Percentiles rank a stretch among this genome's conserved stretches.
Conservation (phyloP, 2,797 vertebrate genomes). For the Fundulus diaphanus region DNA sequence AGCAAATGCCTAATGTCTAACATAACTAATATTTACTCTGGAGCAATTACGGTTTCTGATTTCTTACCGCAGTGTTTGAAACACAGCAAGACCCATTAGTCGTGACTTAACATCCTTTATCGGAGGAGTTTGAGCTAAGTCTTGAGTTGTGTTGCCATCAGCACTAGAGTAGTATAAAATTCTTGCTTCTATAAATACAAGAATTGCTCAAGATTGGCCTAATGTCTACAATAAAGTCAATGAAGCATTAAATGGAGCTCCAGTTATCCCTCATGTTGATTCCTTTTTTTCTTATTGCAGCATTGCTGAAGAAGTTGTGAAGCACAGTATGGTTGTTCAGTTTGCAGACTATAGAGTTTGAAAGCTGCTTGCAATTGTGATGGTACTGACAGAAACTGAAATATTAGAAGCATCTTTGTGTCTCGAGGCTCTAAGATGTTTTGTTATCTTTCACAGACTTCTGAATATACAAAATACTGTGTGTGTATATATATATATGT, state of each 20-base stretch:
- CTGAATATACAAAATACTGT: slow-evolving; percentile 9
- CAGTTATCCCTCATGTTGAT: slow-evolving; percentile 46
- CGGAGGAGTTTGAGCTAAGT: slow-evolving; percentile 45
- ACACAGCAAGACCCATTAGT: slow-evolving; percentile 40
- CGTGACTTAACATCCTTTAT: slow-evolving; percentile 45
- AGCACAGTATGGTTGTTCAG: slow-evolving; percentile 18
- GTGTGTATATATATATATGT: background rate
- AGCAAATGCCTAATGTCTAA: background rate
- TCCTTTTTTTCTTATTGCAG: slow-evolving; percentile 39
- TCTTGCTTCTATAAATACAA: slow-evolving; percentile 64
- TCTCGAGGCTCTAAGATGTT: slow-evolving; percentile 22
- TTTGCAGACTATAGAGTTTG: slow-evolving; percentile 30
- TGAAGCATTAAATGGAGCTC: slow-evolving; percentile 52
- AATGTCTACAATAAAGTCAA: slow-evolving; percentile 60
- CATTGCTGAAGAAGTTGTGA: slow-evolving; percentile 38
- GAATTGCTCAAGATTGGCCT: slow-evolving; percentile 54
- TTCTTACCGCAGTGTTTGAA: slow-evolving; percentile 27
- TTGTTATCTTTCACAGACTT: slow-evolving; percentile 12
- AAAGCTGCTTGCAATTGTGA: slow-evolving; percentile 29
- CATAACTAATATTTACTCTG: slow-evolving; percentile 8
- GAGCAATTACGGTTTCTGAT: slow-evolving; percentile 23
- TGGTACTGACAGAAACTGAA: slow-evolving; percentile 5
- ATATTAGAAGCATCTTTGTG: background rate
- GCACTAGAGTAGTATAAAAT: slow-evolving; percentile 49
- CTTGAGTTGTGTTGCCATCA: slow-evolving; percentile 46